Conservation (phyloP, 2,113 vertebrate species). For the Sinosuthora webbiana region DNA sequence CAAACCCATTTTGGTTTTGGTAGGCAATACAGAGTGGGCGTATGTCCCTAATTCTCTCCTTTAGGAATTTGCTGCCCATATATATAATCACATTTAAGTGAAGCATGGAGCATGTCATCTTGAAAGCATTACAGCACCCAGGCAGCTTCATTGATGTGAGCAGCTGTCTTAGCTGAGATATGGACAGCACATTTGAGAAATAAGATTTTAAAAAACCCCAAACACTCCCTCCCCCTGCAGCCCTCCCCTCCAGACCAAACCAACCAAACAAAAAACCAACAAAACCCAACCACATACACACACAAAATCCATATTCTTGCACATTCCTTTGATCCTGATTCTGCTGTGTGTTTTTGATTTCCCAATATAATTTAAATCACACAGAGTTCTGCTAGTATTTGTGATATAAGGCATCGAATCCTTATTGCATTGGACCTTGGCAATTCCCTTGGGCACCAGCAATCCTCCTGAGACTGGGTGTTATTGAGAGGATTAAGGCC, state of each 20-base stretch:
- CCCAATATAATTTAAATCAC: background rate
- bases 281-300: background rate
- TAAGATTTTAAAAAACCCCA: background rate
- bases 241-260: too few species aligned
- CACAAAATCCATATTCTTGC: background rate
- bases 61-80: background rate
- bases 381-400: background rate
- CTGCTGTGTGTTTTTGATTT: background rate
- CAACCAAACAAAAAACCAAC: background rate
- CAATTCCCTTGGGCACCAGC: accelerated
- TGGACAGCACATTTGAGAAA: background rate
- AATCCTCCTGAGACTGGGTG: background rate
- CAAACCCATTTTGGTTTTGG: background rate
- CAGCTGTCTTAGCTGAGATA: background rate
- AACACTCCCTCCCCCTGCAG: too few species aligned
- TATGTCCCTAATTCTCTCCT: background rate
- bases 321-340: background rate
- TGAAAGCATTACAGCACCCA: background rate
- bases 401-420: background rate
- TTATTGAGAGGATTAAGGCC: background rate
- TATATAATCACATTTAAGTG: background rate
- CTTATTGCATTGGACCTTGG: background rate
- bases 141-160: background rate
- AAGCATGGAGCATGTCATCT: background rate
- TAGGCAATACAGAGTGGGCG: background rate